Evolutionary conservation across 2,888 invertebrate genomes (phyloP), one percentile per base, ranked within the genome.

Genomic region (Acanthosepion lycidas): DNA sequence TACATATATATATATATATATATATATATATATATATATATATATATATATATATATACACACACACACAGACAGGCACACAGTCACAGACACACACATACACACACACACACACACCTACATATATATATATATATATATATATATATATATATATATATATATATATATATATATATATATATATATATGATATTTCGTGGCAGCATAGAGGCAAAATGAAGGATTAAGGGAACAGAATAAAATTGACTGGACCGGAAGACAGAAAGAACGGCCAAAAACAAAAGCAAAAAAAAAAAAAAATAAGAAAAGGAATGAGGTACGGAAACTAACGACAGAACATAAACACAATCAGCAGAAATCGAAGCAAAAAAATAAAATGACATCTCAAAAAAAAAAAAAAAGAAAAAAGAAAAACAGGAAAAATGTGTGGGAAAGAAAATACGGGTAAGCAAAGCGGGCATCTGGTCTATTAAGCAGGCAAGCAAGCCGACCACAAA

Each of bases 401-500:
- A 78, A n/a, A 8, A n/a, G 9, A 9, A 1, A n/a, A 78, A n/a
- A 78, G 15, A 78, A 78, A 78, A 5, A 33, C n/a, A n/a, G 78
- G 33, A n/a, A 33, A 78, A 78, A 18, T 33, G 33, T 12, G 33
- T n/a, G 15, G n/a, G 33, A 78, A 78, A n/a, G 20, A 28, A 78
- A 78, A 78, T 78, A 5, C 78, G 78, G n/a, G n/a, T 78, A 78
- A 33, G n/a, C 78, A 9, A 78, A 5, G 78, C n/a, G 78, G 33
- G 78, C 78, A 78, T 78, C 78, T 78, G 78, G 33, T 78, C 78
- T 78, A 78, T 78, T 78, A 78, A 78, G 78, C 78, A n/a, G 33
- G 78, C 78, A 78, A 78, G 78, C 78, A 78, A n/a, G 78, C n/a
- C 78, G 78, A 78, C 78, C 78, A 78, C 78, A 78, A 78, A 78